A percentile compares a stretch with the other conserved stretches of the same genome.
Conservation (phyloP, 92 coral and sea anemone species). For the Umimayanthus chanpuru region DNA sequence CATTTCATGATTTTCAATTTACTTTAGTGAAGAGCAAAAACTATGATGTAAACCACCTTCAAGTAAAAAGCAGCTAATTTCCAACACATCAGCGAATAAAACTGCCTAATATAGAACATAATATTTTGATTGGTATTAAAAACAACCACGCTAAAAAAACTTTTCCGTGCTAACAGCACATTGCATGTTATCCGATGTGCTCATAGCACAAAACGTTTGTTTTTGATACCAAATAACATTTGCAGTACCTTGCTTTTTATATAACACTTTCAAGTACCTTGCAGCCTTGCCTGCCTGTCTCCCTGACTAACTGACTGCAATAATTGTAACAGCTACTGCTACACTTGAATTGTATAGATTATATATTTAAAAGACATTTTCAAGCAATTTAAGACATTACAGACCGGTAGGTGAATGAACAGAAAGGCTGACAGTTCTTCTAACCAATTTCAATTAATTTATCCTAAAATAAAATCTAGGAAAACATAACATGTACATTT, state of each 20-base stretch:
- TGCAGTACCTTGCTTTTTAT: too few species aligned
- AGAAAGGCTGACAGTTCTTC: neutral
- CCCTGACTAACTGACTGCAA: neutral
- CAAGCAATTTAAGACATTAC: neutral
- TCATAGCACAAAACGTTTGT: too few species aligned
- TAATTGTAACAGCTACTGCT: neutral
- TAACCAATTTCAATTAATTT: too few species aligned
- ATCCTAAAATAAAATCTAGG: neutral
- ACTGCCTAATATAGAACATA: neutral
- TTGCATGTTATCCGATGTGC: too few species aligned
- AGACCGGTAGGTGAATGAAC: neutral
- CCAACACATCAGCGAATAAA: neutral
- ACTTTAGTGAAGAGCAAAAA: neutral
- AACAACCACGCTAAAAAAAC: too few species aligned
- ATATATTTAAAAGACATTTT: neutral
- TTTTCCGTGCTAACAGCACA: too few species aligned
- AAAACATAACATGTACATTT: neutral
- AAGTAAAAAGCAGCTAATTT: neutral
- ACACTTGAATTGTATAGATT: neutral
- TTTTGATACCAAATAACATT: too few species aligned
- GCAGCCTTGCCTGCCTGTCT: neutral
- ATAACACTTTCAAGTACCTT: too few species aligned
- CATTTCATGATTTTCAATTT: neutral
- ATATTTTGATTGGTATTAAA: neutral
- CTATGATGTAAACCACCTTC: neutral